phyloP scores from a whole-genome alignment of 2,888 invertebrate species.

The Drosophila picticornis region DNA sequence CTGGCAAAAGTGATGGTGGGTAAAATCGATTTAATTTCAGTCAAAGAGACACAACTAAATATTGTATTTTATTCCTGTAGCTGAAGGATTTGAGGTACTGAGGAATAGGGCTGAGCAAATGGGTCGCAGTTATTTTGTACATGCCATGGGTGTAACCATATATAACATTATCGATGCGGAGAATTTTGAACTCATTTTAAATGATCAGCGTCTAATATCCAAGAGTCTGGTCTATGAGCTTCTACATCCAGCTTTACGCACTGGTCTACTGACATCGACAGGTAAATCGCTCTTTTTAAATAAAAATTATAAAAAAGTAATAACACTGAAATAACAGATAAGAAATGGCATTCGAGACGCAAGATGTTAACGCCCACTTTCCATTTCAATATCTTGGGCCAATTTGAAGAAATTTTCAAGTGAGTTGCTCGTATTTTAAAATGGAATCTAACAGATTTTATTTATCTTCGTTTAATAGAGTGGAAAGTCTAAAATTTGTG shows the following conservation, averaged over 20 bases:
- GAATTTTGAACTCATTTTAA: constrained; percentile 70
- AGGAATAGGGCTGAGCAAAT: constrained; percentile 37
- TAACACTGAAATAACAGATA: constrained; percentile 38
- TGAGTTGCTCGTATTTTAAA: constrained; percentile 25
- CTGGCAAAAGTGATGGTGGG: constrained; percentile 53
- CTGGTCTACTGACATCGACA: constrained; percentile 74
- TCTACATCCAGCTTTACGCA: constrained; percentile 71
- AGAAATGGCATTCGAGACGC: constrained; percentile 80
- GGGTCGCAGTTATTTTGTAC: constrained; percentile 66
- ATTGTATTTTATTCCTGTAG: constrained; percentile 35
- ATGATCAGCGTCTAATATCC: constrained; percentile 67
- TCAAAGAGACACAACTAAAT: too few species aligned
- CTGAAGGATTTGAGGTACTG: constrained; percentile 55
- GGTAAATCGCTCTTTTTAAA: constrained; percentile 38
- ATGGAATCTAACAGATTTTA: accelerated
- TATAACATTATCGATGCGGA: constrained; percentile 78
- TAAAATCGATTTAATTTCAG: not conserved
- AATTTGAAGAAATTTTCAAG: constrained; percentile 82
- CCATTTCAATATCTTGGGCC: constrained; percentile 80
- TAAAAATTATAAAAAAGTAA: accelerated
- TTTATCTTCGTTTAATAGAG: constrained; percentile 39
- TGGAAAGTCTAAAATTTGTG: constrained; percentile 78
- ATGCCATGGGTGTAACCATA: constrained; percentile 52
- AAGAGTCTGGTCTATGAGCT: constrained; percentile 73
- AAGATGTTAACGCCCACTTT: constrained; percentile 82